Conservation (phyloP, 2,797 vertebrate genomes). For the Argya squamiceps region DNA sequence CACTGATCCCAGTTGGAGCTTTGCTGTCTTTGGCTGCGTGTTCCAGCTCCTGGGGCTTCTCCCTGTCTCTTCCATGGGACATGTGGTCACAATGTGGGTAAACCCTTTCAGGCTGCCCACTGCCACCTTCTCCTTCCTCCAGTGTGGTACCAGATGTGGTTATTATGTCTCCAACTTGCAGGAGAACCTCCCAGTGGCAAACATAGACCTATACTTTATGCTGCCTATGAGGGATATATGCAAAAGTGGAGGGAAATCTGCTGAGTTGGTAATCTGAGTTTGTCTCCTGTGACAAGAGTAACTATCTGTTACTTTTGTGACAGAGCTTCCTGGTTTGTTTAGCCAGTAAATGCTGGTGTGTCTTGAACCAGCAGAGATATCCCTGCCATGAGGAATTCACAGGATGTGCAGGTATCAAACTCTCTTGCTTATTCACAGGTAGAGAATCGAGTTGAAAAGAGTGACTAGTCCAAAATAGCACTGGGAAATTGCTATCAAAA, state of each 20-base stretch:
- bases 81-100: neutral
- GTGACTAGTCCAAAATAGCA: neutral
- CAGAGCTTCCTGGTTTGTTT: neutral
- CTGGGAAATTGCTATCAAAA: neutral
- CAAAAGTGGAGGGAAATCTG: neutral
- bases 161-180: neutral
- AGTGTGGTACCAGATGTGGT: neutral
- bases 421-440: neutral
- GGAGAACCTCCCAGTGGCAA: neutral
- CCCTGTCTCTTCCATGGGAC: neutral
- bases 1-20: accelerated
- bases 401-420: neutral
- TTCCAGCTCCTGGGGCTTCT: neutral
- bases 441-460: neutral
- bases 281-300: neutral
- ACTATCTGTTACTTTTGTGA: neutral
- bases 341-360: neutral
- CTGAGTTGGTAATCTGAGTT: neutral
- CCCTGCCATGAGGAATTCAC: neutral
- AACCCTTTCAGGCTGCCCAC: neutral
- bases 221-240: neutral
- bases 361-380: neutral
- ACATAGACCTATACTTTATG: neutral
- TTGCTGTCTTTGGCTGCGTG: neutral
- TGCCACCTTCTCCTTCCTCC: neutral